Conservation (phyloP, 2,113 vertebrate genomes). For the Leptobrachium ailaonicum region DNA sequence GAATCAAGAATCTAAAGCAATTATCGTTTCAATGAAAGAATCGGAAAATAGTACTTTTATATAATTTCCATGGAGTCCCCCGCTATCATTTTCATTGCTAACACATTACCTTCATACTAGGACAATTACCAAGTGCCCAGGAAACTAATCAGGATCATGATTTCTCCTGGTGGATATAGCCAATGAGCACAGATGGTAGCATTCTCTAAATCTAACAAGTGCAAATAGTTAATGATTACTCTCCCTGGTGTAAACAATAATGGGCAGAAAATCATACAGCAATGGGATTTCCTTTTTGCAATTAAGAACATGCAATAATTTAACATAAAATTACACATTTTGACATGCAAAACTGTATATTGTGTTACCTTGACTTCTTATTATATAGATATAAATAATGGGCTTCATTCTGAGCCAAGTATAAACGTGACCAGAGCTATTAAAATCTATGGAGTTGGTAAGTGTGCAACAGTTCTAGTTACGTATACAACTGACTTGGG, state of each 20-base stretch:
- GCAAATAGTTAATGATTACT: constrained; percentile 45
- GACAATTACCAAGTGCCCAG: constrained; percentile 31
- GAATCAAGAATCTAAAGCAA: neutral
- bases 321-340: no score
- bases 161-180: constrained; percentile 25
- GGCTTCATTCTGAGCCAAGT: no score
- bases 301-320: neutral
- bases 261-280: neutral
- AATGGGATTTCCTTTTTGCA: neutral
- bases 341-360: no score
- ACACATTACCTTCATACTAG: constrained; percentile 18
- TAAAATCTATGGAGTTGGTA: no score
- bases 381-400: no score
- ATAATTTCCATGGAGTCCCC: neutral
- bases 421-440: no score
- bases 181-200: constrained; percentile 35
- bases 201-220: constrained; percentile 33
- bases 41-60: neutral
- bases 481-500: no score
- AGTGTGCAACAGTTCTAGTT: no score
- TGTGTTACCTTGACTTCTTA: no score
- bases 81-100: neutral
- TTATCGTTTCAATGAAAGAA: neutral
- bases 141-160: constrained; percentile 39
- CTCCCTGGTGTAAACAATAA: constrained; percentile 11